Evolutionary conservation across 2,797 vertebrate genomes (phyloP), one percentile per base, ranked within the genome.

Genomic region (Tragelaphus oryx): DNA sequence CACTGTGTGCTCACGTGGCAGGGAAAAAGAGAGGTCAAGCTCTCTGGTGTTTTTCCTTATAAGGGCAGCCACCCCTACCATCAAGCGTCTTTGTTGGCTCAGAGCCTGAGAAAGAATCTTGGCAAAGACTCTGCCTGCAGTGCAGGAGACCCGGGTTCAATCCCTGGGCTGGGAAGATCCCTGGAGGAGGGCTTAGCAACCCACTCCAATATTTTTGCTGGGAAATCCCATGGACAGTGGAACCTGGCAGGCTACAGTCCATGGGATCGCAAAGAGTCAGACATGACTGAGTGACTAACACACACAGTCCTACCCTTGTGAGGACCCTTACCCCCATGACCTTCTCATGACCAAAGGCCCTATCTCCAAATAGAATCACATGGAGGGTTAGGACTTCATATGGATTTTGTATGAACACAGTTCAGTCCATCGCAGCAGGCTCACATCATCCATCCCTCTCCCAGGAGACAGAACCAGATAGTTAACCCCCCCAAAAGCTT

Each of bases 281-380:
- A 37, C 33, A 22, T 11, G 65, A 68, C 18, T 68, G 5, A 68
- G 33, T 0, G 1, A 68, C 65, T 37, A 68, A 68, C 33, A 68
- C 33, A 68, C 33, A 68, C 65, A 68, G 22, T 10, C 65, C 18
- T 37, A 22, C n/a, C 5, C 2, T 76, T 13, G 1, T 0, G 5
- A 68, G 18, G 76, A 4, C 9, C 16, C 57, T 8, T 8, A 6
- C 9, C n/a, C 6, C 24, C 20, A 12, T 16, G 82, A 33, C 59
- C 1, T 81, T 20, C 8, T 87, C 26, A 5, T 59, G 57, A 79
- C 83, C 44, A 33, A 16, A 81, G 78, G 9, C 18, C 57, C 2
- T 5, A 6, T 4, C 5, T 82, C 48, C 57, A 6, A 41, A 50
- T 2, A 50, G 7, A 14, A 20, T 26, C 37, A 3, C 3, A 0